These are phyloP conservation scores for Alloscopus bannaensis DNA, from an alignment of 2,888 invertebrate genomes.

Conservation along the genomic window DNA sequence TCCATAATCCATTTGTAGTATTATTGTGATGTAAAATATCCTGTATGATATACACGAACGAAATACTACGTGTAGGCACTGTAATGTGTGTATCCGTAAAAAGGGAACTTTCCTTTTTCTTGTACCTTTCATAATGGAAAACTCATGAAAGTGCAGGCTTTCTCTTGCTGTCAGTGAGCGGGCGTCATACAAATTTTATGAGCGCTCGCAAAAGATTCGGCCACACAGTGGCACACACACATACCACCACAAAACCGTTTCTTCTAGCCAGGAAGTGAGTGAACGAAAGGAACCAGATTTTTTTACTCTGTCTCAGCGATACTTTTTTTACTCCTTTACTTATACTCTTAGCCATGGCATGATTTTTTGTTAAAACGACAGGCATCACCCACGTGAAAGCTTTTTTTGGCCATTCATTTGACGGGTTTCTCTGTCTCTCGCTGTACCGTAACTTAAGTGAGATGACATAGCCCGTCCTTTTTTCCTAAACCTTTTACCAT, in stretches of 20 bases:
- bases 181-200: slow-evolving; percentile 62
- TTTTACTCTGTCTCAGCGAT: slow-evolving; percentile 27
- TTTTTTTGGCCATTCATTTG: slow-evolving; percentile 39
- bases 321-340: slow-evolving; percentile 36
- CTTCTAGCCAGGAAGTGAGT: slow-evolving; percentile 46
- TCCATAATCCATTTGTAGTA: no score
- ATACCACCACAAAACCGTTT: slow-evolving; percentile 14
- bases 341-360: slow-evolving; percentile 7
- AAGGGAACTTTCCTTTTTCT: slow-evolving; percentile 38
- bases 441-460: slow-evolving; percentile 33
- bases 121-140: slow-evolving; percentile 50
- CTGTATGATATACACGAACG: no score
- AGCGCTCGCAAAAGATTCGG: slow-evolving; percentile 32
- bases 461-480: slow-evolving; percentile 40
- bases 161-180: slow-evolving; percentile 55
- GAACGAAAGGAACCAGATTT: slow-evolving; percentile 51
- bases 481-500: slow-evolving; percentile 33
- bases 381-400: slow-evolving; percentile 55
- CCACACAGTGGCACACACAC: no score
- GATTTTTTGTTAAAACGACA: slow-evolving; percentile 46
- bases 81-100: no score
- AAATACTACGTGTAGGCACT: no score
- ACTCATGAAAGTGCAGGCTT: slow-evolving; percentile 44
- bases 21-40: no score
- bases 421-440: slow-evolving; percentile 10